Percentiles rank a stretch among this genome's conserved stretches.
These are phyloP conservation scores for Ips typographus DNA, from an alignment of 1,140 invertebrate genomes.

Conservation along the genomic window DNA sequence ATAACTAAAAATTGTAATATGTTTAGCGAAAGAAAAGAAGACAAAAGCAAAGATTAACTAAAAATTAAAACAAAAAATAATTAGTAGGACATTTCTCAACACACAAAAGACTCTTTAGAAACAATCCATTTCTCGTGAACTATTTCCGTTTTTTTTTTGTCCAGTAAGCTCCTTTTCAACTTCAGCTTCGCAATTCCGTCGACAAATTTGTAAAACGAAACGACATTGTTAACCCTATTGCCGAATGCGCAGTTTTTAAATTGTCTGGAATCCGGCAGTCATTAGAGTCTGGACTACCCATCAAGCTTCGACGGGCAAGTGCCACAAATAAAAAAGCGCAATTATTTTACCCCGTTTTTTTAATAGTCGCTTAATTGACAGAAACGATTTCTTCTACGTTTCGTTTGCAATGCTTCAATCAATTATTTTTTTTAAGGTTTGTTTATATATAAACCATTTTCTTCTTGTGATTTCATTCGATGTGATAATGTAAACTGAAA, in stretches of 20 bases:
- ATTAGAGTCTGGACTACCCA: constrained; percentile 19
- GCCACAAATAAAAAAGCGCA: constrained; percentile 17
- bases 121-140: constrained; percentile 1
- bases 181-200: constrained; percentile 17
- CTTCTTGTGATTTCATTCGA: too few relatives aligned
- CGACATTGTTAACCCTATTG: constrained; percentile 23
- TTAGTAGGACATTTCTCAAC: too few relatives aligned
- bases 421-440: too few relatives aligned
- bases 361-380: constrained; percentile 23
- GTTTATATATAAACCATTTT: too few relatives aligned
- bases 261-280: constrained; percentile 21
- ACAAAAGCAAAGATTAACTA: too few relatives aligned
- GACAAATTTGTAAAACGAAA: constrained; percentile 30
- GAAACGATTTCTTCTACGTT: neutral
- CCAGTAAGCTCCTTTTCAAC: constrained; percentile 17
- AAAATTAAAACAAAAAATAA: too few relatives aligned
- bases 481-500: too few relatives aligned
- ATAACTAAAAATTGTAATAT: too few relatives aligned
- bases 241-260: constrained; percentile 22
- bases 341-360: constrained; percentile 21
- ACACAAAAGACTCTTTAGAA: too few relatives aligned
- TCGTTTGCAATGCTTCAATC: neutral
- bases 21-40: too few relatives aligned
- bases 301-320: constrained; percentile 18
- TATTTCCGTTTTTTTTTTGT: constrained; percentile 9